These are phyloP conservation scores for Xestia sexstrigata DNA, from an alignment of 2,888 invertebrate species.

Conservation along the genomic window DNA sequence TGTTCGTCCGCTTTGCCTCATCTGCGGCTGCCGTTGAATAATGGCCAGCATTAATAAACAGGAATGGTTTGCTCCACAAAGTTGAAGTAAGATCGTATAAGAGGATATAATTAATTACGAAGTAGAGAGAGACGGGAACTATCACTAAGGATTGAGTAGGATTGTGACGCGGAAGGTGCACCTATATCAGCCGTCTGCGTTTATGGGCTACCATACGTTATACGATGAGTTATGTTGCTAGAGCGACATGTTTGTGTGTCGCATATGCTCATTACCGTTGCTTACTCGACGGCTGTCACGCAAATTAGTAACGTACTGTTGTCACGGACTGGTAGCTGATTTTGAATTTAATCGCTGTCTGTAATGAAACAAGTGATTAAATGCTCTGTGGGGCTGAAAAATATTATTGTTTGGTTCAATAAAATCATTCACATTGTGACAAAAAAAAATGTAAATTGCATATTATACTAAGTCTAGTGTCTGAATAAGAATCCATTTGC, in stretches of 20 bases:
- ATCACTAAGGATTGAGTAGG: constrained; percentile 80
- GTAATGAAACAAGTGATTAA: neutral
- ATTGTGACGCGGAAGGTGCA: constrained; percentile 66
- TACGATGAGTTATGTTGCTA: constrained; percentile 53
- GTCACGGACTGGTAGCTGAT: constrained; percentile 13
- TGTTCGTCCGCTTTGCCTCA: constrained; percentile 83
- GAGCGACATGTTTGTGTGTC: constrained; percentile 46
- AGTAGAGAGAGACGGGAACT: constrained; percentile 78
- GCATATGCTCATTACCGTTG: constrained; percentile 59
- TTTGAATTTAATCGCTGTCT: constrained; percentile 2
- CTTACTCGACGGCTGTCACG: constrained; percentile 39
- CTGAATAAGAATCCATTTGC: neutral
- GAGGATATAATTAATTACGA: constrained; percentile 85
- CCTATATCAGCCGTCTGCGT: constrained; percentile 51
- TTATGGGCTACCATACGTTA: constrained; percentile 50
- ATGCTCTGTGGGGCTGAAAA: neutral
- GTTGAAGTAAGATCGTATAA: constrained; percentile 80
- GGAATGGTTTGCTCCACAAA: constrained; percentile 80
- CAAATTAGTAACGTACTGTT: constrained; percentile 37
- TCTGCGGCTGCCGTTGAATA: constrained; percentile 87
- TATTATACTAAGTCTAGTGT: neutral
- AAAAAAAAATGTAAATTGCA: neutral
- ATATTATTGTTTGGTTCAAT: neutral
- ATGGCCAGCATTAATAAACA: constrained; percentile 88
- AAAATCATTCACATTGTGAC: neutral